Percentiles rank a stretch among this genome's conserved stretches.
Evolutionary conservation across 2,888 invertebrate species (phyloP).

Genomic region (Seira sanloemensis): DNA sequence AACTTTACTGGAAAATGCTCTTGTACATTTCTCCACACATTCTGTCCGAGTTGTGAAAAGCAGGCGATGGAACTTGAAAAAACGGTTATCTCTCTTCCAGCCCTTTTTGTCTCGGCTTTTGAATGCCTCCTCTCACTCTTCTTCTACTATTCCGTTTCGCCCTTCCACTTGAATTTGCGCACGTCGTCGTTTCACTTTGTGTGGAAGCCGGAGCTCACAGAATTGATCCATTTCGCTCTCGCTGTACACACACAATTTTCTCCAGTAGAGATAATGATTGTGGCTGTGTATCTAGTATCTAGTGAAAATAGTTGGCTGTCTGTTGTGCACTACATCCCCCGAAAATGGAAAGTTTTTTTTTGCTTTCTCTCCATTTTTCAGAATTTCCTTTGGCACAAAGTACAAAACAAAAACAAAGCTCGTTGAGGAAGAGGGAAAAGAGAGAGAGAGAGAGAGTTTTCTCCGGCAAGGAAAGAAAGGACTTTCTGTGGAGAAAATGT

Average conservation of each 20-base stretch:
- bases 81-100: not conserved
- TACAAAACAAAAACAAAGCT: not conserved
- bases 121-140: slow-evolving; percentile 22
- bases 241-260: not conserved
- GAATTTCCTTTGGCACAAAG: no score
- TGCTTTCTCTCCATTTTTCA: not conserved
- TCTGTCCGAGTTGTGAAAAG: not conserved
- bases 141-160: slow-evolving; percentile 36
- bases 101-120: not conserved
- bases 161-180: slow-evolving; percentile 62
- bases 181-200: slow-evolving; percentile 35
- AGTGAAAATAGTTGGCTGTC: not conserved
- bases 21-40: not conserved
- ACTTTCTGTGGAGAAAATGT: no score
- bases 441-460: not conserved
- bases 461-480: not conserved
- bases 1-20: not conserved
- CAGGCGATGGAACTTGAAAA: not conserved
- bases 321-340: not conserved
- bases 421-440: not conserved
- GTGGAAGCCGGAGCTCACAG: slow-evolving; percentile 2
- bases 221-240: slow-evolving; percentile 54
- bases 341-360: not conserved
- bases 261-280: not conserved
- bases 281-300: not conserved